Base-by-base conservation (phyloP, 2,888 invertebrate genomes). In the Epirrhoe alternata region DNA sequence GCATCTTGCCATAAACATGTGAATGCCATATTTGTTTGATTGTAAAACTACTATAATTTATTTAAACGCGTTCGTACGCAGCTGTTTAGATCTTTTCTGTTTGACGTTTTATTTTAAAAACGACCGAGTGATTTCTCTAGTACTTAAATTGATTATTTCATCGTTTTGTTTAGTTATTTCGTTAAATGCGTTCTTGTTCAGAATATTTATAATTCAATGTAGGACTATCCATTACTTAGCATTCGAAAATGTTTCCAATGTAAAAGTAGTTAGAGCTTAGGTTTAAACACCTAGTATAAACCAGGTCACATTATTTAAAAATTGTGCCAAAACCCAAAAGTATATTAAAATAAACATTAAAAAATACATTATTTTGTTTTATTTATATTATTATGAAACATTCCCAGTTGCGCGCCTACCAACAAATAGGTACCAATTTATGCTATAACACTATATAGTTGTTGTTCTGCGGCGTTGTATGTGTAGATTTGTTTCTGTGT, bases 251-350 rank as follows among this genome's bases (percentile, higher is more conserved):
- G 68, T 83, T 84, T 86, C 84, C 86, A 84, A 87, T 84, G 84
- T 87, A 82, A 86, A 88, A 85, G 89, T 89, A 88, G 85, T 77
- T 90, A 90, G 89, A 83, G 74, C 83, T 86, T 89, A 90, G 91
- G 90, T 90, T 90, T 86, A 87, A 89, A 80, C 88, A 88, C 90
- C 91, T 86, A 88, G 87, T 85, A 84, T 91, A 88, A 87, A 90
- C 86, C 90, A 87, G 90, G 93, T 85, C 92, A 93, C 92, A 93
- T 91, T 89, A 88, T 90, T 92, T 88, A 89, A 88, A 88, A 89
- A 88, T 91, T 92, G 93, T 93, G 92, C 92, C 93, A 93, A 92
- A 93, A 90, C 92, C 89, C 91, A 89, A 90, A 92, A 92, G 88
- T 92, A 92, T 92, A 92, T 89, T 90, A 89, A 92, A 91, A 89